Percentiles rank a stretch among this genome's conserved stretches.
Evolutionary conservation across 2,888 invertebrate species (phyloP).

Genomic region (Litoditis marina): DNA sequence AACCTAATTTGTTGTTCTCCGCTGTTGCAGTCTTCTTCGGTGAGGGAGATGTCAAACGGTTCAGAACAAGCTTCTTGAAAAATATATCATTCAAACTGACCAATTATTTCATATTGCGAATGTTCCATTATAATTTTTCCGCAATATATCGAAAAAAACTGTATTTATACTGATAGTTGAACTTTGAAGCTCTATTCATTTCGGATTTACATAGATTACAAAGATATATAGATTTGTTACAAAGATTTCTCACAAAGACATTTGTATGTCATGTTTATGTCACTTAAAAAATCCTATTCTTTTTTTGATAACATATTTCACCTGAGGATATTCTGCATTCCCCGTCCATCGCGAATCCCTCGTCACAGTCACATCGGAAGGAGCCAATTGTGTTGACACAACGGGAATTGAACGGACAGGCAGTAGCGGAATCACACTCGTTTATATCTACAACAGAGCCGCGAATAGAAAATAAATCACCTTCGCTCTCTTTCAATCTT

Average conservation of each 20-base stretch:
- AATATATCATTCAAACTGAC: no score
- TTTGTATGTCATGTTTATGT: no score
- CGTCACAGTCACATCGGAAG: constrained; percentile 35
- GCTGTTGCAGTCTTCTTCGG: constrained; percentile 38
- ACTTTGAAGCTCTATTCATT: no score
- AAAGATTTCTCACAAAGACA: no score
- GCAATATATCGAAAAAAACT: no score
- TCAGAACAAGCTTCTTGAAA: constrained; percentile 31
- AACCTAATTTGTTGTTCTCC: constrained; percentile 31
- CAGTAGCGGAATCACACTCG: constrained; percentile 76
- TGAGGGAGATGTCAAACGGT: constrained; percentile 33
- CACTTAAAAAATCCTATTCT: no score
- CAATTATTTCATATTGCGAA: no score
- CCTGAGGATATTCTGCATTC: constrained; percentile 28
- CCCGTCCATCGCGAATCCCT: constrained; percentile 29
- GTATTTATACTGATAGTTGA: no score
- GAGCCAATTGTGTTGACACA: constrained; percentile 82
- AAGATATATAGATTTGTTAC: no score
- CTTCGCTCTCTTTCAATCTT: background rate
- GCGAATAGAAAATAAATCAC: background rate
- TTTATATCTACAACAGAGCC: constrained; percentile 72
- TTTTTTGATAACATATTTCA: background rate
- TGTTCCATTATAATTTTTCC: no score
- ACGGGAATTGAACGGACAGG: constrained; percentile 76
- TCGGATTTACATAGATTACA: no score